These are phyloP conservation scores for Frieseomelitta varia DNA, from an alignment of 1,140 invertebrate genomes.

Conservation along the genomic window DNA sequence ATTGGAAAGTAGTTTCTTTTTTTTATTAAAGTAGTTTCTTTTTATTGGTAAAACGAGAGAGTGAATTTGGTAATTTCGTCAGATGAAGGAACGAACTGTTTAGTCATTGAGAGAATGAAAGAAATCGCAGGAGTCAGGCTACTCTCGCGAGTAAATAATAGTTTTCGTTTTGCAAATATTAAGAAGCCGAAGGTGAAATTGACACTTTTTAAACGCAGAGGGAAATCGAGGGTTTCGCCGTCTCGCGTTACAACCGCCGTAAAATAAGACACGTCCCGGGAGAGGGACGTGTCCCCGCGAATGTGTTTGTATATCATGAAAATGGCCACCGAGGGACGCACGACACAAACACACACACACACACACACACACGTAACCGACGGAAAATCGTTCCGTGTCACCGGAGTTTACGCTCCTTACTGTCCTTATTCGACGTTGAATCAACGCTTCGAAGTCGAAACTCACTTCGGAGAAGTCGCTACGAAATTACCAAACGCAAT, in stretches of 20 bases:
- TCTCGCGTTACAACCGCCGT: not conserved
- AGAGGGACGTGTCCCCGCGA: slow-evolving; percentile 52
- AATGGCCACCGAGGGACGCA: slow-evolving; percentile 30
- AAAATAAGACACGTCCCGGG: slow-evolving; percentile 44
- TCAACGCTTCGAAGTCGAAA: not conserved
- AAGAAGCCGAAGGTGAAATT: not conserved
- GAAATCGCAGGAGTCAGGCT: no score
- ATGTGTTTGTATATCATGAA: slow-evolving; percentile 67
- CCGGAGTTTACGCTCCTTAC: not conserved
- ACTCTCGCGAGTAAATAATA: not conserved
- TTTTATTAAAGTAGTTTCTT: not conserved
- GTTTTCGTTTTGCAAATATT: not conserved
- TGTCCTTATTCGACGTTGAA: not conserved
- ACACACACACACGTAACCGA: not conserved
- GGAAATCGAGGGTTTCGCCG: not conserved
- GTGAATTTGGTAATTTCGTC: no score
- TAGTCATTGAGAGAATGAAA: no score
- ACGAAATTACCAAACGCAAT: no score
- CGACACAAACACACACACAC: no score
- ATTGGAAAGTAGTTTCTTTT: not conserved
- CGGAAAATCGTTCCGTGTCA: slow-evolving; percentile 10
- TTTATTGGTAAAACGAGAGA: no score
- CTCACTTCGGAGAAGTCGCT: no score
- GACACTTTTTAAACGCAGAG: not conserved
- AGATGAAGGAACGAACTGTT: not conserved